Evolutionary conservation across 2,113 vertebrate genomes (phyloP).

Genomic region (Macheiramphus alcinus): DNA sequence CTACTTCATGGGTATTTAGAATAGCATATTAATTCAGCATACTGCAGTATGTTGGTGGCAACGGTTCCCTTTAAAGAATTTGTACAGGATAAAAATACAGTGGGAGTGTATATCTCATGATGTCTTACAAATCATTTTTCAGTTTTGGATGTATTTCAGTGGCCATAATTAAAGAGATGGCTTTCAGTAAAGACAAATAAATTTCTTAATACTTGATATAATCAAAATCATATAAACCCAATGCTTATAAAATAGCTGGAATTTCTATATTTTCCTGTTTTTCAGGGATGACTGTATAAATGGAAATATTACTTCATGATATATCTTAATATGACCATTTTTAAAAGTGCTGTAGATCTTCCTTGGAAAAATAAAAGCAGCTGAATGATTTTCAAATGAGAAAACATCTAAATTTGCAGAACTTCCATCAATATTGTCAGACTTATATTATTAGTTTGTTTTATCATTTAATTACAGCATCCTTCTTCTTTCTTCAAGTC

Average conservation of each 20-base stretch:
- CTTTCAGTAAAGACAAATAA: not conserved
- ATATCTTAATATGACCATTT: not conserved
- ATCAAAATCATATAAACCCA: not conserved
- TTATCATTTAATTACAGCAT: slow-evolving; percentile 38
- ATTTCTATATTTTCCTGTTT: not conserved
- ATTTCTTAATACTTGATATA: not conserved
- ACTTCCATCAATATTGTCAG: not conserved
- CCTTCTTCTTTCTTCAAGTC: not conserved
- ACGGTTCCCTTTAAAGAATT: not conserved
- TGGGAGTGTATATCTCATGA: not conserved
- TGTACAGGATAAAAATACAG: not conserved
- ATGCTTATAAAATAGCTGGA: not conserved
- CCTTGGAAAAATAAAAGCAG: not conserved
- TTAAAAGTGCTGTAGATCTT: not conserved
- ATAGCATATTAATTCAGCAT: not conserved
- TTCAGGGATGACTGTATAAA: not conserved
- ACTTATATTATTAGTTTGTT: slow-evolving; percentile 17
- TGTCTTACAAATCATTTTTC: not conserved
- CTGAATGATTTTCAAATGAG: not conserved
- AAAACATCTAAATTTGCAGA: not conserved
- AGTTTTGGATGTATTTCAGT: not conserved
- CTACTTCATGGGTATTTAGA: not conserved
- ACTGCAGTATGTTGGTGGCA: not conserved
- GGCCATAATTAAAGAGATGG: not conserved
- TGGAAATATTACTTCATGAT: not conserved